Base-by-base conservation (phyloP, 2,888 invertebrate species). In the Andrena camellia region DNA sequence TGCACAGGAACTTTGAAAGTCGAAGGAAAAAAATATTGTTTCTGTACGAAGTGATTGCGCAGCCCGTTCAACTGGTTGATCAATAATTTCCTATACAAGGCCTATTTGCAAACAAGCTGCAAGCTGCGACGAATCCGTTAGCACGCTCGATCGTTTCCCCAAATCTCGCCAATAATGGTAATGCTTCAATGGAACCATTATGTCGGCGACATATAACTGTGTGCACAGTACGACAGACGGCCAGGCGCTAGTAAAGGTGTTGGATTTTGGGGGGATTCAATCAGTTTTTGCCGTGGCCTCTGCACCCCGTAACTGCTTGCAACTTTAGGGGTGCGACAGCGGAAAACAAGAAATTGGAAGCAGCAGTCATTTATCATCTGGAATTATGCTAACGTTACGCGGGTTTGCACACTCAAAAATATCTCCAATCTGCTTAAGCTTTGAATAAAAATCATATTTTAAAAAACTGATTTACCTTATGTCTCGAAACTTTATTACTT, bases 121-220 rank as follows among this genome's bases (percentile, higher is more conserved):
- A 93, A 94, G 93, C 94, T 93, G 94, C 92, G 87, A 90, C 93
- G 92, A 93, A 94, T 94, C 93, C 92, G 93, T 93, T 93, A 91
- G 90, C 86, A 91, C 89, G 90, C 89, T 89, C 87, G 90, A 89
- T 90, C 85, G 89, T 93, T 93, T 93, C 93, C 94, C 94, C 90
- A 93, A 94, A 93, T 93, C 91, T 93, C 90, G 86, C 91, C 92
- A 93, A 93, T 93, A 93, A 93, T 93, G 91, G 90, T 91, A 92
- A 90, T 91, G 89, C 92, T 85, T 91, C 91, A 91, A 91, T 91
- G 88, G 90, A 87, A 88, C 92, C 88, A 92, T 92, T 93, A 92
- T 93, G 83, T 86, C 88, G 78, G 78, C 90, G 89, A 92, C 92
- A 90, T 90, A 91, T 92, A 89, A 90, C 84, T 90, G 92, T 92